phyloP scores from a whole-genome alignment of 1,140 invertebrate genomes.

The Potamilus streckersoni region DNA sequence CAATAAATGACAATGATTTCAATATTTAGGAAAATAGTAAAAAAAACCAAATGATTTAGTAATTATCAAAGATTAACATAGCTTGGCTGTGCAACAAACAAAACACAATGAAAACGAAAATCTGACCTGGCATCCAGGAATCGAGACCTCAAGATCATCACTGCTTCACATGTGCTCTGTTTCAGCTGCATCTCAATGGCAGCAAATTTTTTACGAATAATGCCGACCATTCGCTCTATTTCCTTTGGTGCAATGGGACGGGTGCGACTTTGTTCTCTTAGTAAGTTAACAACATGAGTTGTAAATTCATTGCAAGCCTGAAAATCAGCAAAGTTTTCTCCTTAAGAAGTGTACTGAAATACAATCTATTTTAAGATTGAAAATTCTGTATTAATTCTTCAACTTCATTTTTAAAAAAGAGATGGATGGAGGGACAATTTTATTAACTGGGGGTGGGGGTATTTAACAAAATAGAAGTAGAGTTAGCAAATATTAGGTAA shows the following conservation, averaged over 20 bases:
- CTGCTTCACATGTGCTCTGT: slow-evolving; percentile 99
- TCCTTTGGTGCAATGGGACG: slow-evolving; percentile 96
- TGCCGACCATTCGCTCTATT: slow-evolving; percentile 99
- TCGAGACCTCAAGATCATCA: slow-evolving; percentile 95
- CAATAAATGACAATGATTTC: too few species aligned
- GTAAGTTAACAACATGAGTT: slow-evolving; percentile 98
- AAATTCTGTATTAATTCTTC: not conserved
- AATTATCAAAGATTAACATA: too few species aligned
- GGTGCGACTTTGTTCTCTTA: slow-evolving; percentile 97
- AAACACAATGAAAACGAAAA: not conserved
- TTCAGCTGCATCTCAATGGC: slow-evolving; percentile 99
- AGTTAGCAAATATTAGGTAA: too few species aligned
- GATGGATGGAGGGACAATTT: not conserved
- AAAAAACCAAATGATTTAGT: too few species aligned
- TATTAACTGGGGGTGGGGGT: not conserved
- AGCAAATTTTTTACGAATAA: slow-evolving; percentile 99
- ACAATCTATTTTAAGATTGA: not conserved
- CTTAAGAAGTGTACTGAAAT: not conserved
- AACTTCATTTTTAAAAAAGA: not conserved
- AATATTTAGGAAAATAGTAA: too few species aligned
- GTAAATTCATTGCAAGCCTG: slow-evolving; percentile 99
- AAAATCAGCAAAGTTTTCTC: slow-evolving; percentile 31
- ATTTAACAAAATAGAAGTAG: not conserved
- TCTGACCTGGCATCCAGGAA: slow-evolving; percentile 92
- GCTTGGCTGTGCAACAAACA: too few species aligned